Conservation (phyloP, 1,140 invertebrate species). For the Goniozus legneri region DNA sequence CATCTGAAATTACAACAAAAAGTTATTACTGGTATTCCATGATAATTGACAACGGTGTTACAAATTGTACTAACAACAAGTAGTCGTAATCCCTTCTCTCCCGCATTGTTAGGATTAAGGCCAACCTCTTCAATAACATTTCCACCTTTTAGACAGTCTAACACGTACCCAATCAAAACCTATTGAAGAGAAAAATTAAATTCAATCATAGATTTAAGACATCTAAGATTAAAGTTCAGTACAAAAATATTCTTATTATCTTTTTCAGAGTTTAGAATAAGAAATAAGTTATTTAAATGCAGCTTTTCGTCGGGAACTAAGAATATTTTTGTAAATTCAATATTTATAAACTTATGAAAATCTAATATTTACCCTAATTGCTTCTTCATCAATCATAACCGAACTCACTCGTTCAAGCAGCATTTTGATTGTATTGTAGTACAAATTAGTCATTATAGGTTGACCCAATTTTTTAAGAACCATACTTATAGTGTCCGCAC, state of each 20-base stretch:
- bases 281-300: not conserved
- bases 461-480: slow-evolving; percentile 92
- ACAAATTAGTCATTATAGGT: slow-evolving; percentile 90
- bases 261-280: too few species aligned
- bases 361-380: slow-evolving; percentile 60
- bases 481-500: slow-evolving; percentile 71
- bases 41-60: too few species aligned
- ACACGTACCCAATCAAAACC: slow-evolving; percentile 51
- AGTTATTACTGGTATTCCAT: too few species aligned
- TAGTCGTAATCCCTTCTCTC: slow-evolving; percentile 77
- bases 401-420: slow-evolving; percentile 89
- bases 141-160: slow-evolving; percentile 65
- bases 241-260: too few species aligned
- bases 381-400: slow-evolving; percentile 90
- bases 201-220: too few species aligned
- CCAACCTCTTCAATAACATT: slow-evolving; percentile 72
- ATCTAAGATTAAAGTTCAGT: too few species aligned
- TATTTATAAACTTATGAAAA: too few species aligned
- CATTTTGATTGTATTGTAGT: slow-evolving; percentile 95
- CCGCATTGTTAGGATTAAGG: slow-evolving; percentile 73
- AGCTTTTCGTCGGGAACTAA: slow-evolving; percentile 2
- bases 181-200: too few species aligned
- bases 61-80: slow-evolving; percentile 59
- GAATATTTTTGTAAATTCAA: slow-evolving; percentile 1
- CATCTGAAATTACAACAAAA: slow-evolving; percentile 51